Evolutionary conservation across 1,140 invertebrate genomes (phyloP), one percentile per base, ranked within the genome.

Genomic region (Orussus abietinus): DNA sequence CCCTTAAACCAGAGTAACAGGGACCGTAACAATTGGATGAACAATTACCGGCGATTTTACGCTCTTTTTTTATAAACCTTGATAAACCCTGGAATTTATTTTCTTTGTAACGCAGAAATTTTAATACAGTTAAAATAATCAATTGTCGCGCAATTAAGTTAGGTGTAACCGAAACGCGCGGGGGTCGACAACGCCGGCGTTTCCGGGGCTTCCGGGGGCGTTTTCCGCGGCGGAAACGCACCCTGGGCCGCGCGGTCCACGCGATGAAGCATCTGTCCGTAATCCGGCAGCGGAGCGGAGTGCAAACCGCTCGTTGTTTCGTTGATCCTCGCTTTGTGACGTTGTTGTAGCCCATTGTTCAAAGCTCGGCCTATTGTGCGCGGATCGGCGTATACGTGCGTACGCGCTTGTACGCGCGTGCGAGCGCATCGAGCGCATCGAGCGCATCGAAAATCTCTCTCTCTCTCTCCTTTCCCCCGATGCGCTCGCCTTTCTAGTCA

Each of bases 221-320:
- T 42, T 49, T 52, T 45, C 7, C 34, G 31, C n/a, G n/a, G n/a
- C n/a, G n/a, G n/a, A n/a, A n/a, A n/a, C n/a, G n/a, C n/a, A n/a
- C n/a, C n/a, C n/a, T n/a, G n/a, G n/a, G n/a, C n/a, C n/a, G n/a
- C n/a, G 29, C 26, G 34, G 28, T n/a, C 11, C 19, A 25, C 19
- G 25, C 10, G 38, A 34, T 30, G 25, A 18, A 34, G 65, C 65
- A 68, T 68, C 65, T 68, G 65, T 61, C 59, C 59, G 59, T 68
- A 68, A 68, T 68, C 65, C 60, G n/a, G 50, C 54, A 64, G 62
- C 64, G 50, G 55, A 59, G 51, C 51, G 54, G 57, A 59, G 57
- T 59, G 64, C n/a, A 68, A 64, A 68, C 62, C 64, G 59, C 59
- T 61, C 63, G 62, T 68, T 68, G 65, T 68, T 66, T 66, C 57